Percentiles rank a stretch among this genome's conserved stretches.
phyloP scores from a whole-genome alignment of 2,888 invertebrate genomes.

The Stenoptilia bipunctidactyla region DNA sequence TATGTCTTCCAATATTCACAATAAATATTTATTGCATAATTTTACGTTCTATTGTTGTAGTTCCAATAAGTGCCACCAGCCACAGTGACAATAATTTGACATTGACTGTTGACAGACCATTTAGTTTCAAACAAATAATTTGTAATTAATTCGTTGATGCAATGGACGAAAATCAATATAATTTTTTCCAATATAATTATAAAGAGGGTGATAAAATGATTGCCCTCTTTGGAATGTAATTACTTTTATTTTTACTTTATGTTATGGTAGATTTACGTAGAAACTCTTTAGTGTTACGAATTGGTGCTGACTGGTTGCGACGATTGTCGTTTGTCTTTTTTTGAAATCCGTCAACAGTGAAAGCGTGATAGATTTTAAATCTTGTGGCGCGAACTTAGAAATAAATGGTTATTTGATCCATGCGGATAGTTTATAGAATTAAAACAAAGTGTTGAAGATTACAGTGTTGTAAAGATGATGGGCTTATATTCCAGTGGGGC shows the following conservation, averaged over 20 bases:
- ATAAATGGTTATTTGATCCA: constrained; percentile 3
- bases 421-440: constrained; percentile 15
- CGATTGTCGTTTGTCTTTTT: constrained; percentile 14
- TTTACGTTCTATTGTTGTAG: too few relatives aligned
- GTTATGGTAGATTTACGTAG: constrained; percentile 5
- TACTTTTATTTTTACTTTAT: constrained; percentile 8
- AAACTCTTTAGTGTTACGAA: not conserved
- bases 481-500: constrained; percentile 71
- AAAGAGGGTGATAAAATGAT: constrained; percentile 14
- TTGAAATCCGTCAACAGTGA: constrained; percentile 18
- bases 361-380: constrained; percentile 19
- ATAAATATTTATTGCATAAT: too few relatives aligned
- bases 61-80: too few relatives aligned
- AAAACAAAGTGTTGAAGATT: constrained; percentile 25
- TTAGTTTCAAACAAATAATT: too few relatives aligned
- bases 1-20: too few relatives aligned
- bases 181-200: too few relatives aligned
- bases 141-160: too few relatives aligned
- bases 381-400: constrained; percentile 2
- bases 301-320: not conserved
- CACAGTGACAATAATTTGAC: too few relatives aligned
- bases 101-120: too few relatives aligned
- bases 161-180: too few relatives aligned
- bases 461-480: constrained; percentile 41
- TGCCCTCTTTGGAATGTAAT: constrained; percentile 21